Percentiles rank a stretch among this genome's conserved stretches.
Evolutionary conservation across 2,888 invertebrate genomes (phyloP).

Genomic region (Ophion obscuratus): DNA sequence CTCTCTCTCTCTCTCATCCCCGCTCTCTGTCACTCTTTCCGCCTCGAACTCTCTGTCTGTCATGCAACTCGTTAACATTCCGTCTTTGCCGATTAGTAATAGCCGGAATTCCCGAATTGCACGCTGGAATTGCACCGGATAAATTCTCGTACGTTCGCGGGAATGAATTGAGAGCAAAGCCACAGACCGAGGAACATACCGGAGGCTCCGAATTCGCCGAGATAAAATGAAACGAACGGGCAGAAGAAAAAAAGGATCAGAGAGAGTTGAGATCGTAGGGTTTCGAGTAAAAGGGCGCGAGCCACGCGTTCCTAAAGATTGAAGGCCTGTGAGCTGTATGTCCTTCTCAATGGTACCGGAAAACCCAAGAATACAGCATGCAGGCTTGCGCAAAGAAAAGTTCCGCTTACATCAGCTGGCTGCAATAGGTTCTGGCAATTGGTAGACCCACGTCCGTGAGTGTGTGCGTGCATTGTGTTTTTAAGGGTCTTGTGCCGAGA

Average conservation of each 20-base stretch:
- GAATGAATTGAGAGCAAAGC: constrained; percentile 38
- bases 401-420: too few species aligned
- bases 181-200: background rate
- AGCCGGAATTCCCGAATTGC: constrained; percentile 50
- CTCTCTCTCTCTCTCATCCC: background rate
- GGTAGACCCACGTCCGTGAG: too few species aligned
- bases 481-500: too few species aligned
- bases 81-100: constrained; percentile 29
- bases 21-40: background rate
- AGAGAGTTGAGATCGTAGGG: too few species aligned
- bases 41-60: constrained; percentile 10
- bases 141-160: constrained; percentile 46
- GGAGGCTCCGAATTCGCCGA: constrained; percentile 13
- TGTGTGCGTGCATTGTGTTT: too few species aligned
- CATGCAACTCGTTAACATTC: constrained; percentile 39
- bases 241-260: constrained; percentile 11
- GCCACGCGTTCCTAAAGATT: background rate
- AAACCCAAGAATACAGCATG: too few species aligned
- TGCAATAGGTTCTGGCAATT: too few species aligned
- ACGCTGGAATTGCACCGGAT: constrained; percentile 42
- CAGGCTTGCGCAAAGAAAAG: too few species aligned
- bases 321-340: background rate
- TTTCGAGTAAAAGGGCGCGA: too few species aligned
- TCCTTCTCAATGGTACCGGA: too few species aligned
- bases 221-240: constrained; percentile 44